A percentile compares a stretch with the other conserved stretches of the same genome.
phyloP scores from a whole-genome alignment of 2,888 invertebrate genomes.

The Eledona agricola region DNA sequence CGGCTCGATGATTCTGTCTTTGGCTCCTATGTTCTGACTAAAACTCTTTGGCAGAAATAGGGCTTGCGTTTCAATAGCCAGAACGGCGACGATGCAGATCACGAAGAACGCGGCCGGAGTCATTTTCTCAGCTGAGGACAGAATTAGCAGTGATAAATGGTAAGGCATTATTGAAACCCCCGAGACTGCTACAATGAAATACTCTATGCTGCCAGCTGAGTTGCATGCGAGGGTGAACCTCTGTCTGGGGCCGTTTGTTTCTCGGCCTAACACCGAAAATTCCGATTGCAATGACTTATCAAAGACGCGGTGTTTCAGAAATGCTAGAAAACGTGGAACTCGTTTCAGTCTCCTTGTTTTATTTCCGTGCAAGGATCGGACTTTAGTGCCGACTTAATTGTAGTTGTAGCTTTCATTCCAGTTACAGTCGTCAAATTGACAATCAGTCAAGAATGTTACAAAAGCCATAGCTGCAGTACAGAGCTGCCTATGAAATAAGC shows the following conservation, averaged over 20 bases:
- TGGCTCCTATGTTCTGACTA: conserved; percentile 30
- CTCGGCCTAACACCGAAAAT: conserved; percentile 27
- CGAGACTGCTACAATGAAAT: conserved; percentile 56
- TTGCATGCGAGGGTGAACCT: conserved; percentile 54
- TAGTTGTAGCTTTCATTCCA: no score
- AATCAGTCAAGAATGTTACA: no score
- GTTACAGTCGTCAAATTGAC: no score
- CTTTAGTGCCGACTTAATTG: no score
- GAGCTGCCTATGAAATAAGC: no score
- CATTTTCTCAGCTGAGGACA: conserved; percentile 49
- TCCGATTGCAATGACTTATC: no score
- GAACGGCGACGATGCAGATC: conserved; percentile 41
- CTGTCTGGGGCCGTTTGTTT: conserved; percentile 41
- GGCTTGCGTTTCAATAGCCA: conserved; percentile 46
- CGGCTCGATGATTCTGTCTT: conserved; percentile 62
- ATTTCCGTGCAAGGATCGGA: no score
- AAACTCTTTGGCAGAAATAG: conserved; percentile 55
- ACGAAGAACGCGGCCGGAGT: conserved; percentile 46
- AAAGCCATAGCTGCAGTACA: no score
- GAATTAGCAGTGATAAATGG: conserved; percentile 53
- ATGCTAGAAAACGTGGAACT: no score
- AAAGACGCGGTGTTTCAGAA: no score
- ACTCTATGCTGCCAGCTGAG: conserved; percentile 57
- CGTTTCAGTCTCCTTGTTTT: no score
- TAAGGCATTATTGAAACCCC: conserved; percentile 54